Evolutionary conservation across 37 sponge, comb jelly and placozoan species (phyloP).

Genomic region (Theonella swinhoei): DNA sequence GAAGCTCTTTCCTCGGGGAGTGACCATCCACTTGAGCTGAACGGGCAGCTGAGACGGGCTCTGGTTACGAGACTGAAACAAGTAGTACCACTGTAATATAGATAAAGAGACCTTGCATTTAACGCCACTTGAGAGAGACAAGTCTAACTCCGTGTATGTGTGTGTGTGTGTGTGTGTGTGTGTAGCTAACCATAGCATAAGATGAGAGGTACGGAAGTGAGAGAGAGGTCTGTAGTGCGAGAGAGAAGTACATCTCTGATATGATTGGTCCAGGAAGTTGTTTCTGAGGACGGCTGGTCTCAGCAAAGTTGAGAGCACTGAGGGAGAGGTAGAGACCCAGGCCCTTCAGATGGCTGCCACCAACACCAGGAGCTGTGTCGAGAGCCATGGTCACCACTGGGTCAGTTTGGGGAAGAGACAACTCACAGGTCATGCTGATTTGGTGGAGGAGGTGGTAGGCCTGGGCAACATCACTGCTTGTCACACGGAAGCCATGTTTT

Average conservation of each 20-base stretch:
- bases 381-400: background rate
- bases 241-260: constrained; percentile 55
- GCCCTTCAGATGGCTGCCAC: constrained; percentile 39
- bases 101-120: background rate
- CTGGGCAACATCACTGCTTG: constrained; percentile 38
- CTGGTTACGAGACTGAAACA: constrained; percentile 40
- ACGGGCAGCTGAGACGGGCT: constrained; percentile 16
- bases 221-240: constrained; percentile 58
- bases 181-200: constrained; percentile 34
- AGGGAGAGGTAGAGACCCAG: constrained; percentile 49
- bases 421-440: constrained; percentile 66
- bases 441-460: constrained; percentile 70
- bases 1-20: constrained; percentile 38
- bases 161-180: no score
- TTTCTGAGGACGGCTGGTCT: constrained; percentile 19
- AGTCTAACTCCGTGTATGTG: no score
- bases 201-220: constrained; percentile 40
- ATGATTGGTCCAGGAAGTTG: constrained; percentile 20
- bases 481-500: constrained; percentile 41
- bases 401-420: background rate
- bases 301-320: constrained; percentile 78
- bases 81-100: constrained; percentile 54
- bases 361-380: constrained; percentile 1
- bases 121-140: background rate
- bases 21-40: constrained; percentile 42